Conservation (phyloP, 2,113 vertebrate species). For the Mesocricetus auratus region DNA sequence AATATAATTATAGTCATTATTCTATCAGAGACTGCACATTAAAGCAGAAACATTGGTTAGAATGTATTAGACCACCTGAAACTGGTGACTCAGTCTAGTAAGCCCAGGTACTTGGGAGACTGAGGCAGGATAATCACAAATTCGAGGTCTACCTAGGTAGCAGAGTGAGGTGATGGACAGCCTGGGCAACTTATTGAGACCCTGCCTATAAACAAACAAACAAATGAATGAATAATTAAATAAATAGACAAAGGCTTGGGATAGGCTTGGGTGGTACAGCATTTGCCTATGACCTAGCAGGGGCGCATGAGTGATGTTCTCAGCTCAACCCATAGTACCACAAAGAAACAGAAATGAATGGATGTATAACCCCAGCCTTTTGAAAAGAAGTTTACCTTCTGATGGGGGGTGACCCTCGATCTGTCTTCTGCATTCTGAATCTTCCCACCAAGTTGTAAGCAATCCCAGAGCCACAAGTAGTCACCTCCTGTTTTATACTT, state of each 20-base stretch:
- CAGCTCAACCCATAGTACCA: background rate
- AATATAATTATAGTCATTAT: constrained; percentile 1
- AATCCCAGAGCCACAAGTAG: background rate
- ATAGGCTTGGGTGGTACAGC: background rate
- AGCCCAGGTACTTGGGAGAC: background rate
- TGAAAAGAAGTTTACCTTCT: background rate
- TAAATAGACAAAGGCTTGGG: no score
- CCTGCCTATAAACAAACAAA: background rate
- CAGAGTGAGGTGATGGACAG: background rate
- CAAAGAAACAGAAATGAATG: background rate
- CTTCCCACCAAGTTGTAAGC: background rate
- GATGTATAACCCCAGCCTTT: background rate
- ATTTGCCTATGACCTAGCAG: background rate
- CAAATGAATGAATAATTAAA: background rate
- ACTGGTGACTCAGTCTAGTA: background rate
- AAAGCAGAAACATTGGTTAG: background rate
- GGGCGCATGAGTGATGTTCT: background rate
- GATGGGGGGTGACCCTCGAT: accelerated
- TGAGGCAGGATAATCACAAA: background rate
- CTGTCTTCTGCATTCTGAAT: background rate
- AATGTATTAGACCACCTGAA: background rate
- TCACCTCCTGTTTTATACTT: background rate
- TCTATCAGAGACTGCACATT: background rate
- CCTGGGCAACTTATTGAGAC: background rate
- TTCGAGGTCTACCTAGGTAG: background rate